Base-by-base conservation (phyloP, 2,113 vertebrate species). In the Pterocles orientalis region DNA sequence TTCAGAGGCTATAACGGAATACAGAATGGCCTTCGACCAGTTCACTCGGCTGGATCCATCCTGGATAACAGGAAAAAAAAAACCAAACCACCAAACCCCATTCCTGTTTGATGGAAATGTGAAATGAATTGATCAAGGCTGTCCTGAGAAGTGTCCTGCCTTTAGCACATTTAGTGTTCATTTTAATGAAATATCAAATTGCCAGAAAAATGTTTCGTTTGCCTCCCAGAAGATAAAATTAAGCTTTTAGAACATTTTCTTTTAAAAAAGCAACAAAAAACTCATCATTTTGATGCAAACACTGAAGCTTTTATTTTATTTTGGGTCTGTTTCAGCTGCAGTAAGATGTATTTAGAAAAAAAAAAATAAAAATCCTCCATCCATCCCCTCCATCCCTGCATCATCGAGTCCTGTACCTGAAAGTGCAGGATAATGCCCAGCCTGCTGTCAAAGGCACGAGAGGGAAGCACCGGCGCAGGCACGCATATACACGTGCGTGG, bases 151-250 rank as follows among this genome's bases (percentile, higher is more conserved):
- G 12, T 1, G 4, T 92, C 56, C 43, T 60, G 69, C 25, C 39
- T 36, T 80, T 65, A 85, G 61, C 71, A 83, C 36, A 79, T 75
- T 79, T 50, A 66, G 20, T 48, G 6, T 34, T 92, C 87, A 89
- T 70, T 85, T 93, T 81, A 85, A 28, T 76, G 29, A 81, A 60
- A 39, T 39, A 93, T 82, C 64, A 58, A 54, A 65, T 75, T 82
- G 54, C 39, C 81, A 93, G 33, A 86, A 96, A 95, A 94, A 91
- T 43, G 43, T 82, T 93, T 82, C 78, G 36, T 65, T 95, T 94
- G 66, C 45, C 69, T 95, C 90, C 18, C 29, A 82, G 60, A 89
- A 94, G 54, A 89, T 47, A 95, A 94, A 94, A 77, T 17, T 24
- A 26, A 94, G 36, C n/a, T 45, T 89, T 92, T 78, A 71, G 56